Evolutionary conservation across 2,113 vertebrate genomes (phyloP).

Genomic region (Hippocampus zosterae): DNA sequence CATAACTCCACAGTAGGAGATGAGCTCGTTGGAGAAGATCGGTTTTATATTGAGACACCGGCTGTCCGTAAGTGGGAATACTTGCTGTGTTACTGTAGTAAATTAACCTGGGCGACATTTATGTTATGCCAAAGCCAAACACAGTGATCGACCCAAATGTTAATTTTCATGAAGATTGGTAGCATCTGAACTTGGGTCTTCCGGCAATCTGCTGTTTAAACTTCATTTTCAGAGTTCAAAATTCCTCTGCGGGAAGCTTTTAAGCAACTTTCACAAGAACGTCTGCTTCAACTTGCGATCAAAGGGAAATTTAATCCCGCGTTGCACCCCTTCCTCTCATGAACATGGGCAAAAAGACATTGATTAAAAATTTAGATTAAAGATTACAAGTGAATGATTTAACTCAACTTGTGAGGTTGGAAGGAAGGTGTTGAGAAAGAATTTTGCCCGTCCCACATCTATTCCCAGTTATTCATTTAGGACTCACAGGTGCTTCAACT

Average conservation of each 20-base stretch:
- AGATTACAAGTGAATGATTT: slow-evolving; percentile 55
- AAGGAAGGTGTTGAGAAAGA: slow-evolving; percentile 19
- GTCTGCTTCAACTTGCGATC: slow-evolving; percentile 46
- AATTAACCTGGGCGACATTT: too few species aligned
- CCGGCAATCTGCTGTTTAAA: neutral
- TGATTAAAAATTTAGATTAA: slow-evolving; percentile 52
- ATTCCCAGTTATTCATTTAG: slow-evolving; percentile 34
- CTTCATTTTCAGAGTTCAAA: neutral
- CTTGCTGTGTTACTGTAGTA: too few species aligned
- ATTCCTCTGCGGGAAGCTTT: slow-evolving; percentile 23
- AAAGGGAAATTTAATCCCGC: slow-evolving; percentile 52
- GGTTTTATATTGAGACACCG: too few species aligned
- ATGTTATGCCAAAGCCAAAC: too few species aligned
- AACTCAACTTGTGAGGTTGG: slow-evolving; percentile 8
- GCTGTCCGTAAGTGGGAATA: too few species aligned
- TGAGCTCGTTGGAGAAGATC: too few species aligned
- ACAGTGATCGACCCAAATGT: too few species aligned
- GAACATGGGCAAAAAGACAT: slow-evolving; percentile 45
- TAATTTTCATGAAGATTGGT: neutral
- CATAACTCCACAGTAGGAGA: too few species aligned
- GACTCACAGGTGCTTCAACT: slow-evolving; percentile 37
- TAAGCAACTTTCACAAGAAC: slow-evolving; percentile 36
- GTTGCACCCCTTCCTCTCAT: slow-evolving; percentile 53
- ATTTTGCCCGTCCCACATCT: slow-evolving; percentile 32
- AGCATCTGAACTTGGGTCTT: neutral